Base-by-base conservation (phyloP, 2,888 invertebrate species). In the Furcula furcula region DNA sequence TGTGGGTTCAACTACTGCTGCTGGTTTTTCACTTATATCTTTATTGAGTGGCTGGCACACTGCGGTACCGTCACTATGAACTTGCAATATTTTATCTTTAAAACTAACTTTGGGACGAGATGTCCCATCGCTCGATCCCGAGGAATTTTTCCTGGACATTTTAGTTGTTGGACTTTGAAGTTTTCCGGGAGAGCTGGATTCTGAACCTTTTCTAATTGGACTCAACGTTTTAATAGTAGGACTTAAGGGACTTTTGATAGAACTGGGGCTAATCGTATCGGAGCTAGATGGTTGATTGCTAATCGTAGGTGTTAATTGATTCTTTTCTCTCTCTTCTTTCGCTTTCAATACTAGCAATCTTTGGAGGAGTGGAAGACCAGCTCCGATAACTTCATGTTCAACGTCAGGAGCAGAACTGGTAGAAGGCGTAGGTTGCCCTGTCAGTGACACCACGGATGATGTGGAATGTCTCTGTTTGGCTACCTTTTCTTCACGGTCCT, bases 271-370 rank as follows among this genome's bases (percentile, higher is more conserved):
- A 7, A 89, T 89, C 0, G 89, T 89, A 36, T 89, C 89, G 0
- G 89, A 87, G 36, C 89, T 89, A 7, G 89, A 89, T n/a, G 84
- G 83, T 51, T 79, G 83, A 35, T 89, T 88, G 43, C 87, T 88
- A 11, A 59, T 73, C 6, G 77, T 67, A 2, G 84, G 83, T 3
- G 86, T 86, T 1, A 88, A 54, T 53, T 85, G 85, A 50, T 84
- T 86, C 35, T 87, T 76, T 29, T 91, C 91, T 43, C 87, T 84
- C 52, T 94, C 95, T 74, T 93, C 93, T 78, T 94, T 94, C 16
- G 93, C 92, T 85, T 95, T 95, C 28, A 95, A 85, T 45, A 94
- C 82, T 13, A 94, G 87, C 40, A 95, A 88, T 47, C 95, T 90
- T 74, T 96, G 95, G 13, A 94, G 76, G 3, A 95, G 89, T 3